These are phyloP conservation scores for Dreissena polymorpha DNA, from an alignment of 1,140 invertebrate species.

Conservation along the genomic window DNA sequence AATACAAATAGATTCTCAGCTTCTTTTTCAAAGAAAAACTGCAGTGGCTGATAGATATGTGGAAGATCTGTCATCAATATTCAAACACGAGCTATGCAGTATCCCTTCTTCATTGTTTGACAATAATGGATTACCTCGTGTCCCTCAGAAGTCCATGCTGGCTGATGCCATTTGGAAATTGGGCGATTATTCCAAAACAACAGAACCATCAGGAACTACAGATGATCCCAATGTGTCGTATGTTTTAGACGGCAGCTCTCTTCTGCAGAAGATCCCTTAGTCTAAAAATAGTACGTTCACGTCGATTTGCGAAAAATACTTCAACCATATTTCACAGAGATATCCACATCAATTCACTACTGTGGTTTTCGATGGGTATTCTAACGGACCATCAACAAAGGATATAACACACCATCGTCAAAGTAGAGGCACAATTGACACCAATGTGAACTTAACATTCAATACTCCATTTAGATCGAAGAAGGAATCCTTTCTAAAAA, in stretches of 20 bases:
- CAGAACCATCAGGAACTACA: no score
- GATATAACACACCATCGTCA: conserved; percentile 41
- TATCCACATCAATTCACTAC: conserved; percentile 17
- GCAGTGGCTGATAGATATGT: conserved; percentile 22
- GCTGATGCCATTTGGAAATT: conserved; percentile 55
- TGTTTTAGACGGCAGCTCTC: conserved; percentile 61
- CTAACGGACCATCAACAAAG: conserved; percentile 40
- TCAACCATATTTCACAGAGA: conserved; percentile 26
- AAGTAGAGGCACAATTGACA: conserved; percentile 14
- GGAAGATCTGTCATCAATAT: conserved; percentile 21
- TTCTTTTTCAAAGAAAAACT: conserved; percentile 59
- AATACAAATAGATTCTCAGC: conserved; percentile 53
- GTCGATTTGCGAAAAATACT: conserved; percentile 17
- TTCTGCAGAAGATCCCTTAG: conserved; percentile 46
- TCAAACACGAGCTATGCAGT: conserved; percentile 56
- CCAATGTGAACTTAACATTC: conserved; percentile 23
- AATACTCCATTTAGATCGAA: conserved; percentile 30
- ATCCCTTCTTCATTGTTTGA: conserved; percentile 58
- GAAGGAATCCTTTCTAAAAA: conserved; percentile 54
- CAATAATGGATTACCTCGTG: conserved; percentile 38
- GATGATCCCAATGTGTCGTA: background rate
- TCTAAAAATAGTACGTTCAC: conserved; percentile 41
- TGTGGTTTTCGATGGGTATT: conserved; percentile 47
- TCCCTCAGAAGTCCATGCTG: conserved; percentile 49
- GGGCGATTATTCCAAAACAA: conserved; percentile 6